Base-by-base conservation (phyloP, 2,888 invertebrate genomes). In the Ochlodes sylvanus region DNA sequence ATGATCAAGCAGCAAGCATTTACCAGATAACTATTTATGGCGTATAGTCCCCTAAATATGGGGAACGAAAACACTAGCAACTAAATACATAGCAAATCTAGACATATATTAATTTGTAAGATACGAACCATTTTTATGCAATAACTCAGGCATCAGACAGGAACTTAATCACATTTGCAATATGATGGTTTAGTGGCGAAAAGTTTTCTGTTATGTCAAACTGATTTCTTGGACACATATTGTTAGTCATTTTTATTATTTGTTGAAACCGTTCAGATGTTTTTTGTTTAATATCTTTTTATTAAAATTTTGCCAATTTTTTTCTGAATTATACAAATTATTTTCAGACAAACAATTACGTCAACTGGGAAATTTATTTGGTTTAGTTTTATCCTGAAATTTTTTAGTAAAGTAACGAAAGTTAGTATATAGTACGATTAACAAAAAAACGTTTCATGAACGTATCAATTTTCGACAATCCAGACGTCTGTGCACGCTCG, bases 61-160 rank as follows among this genome's bases (percentile, higher is more conserved):
- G 17, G 44, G 17, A n/a, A 44, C 27, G 15, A 27, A 44, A 27
- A 17, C n/a, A 47, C 42, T 67, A 67, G 67, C 67, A 67, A 67
- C 61, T 62, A 62, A 67, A 67, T 61, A 67, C 44, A 67, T 56
- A 62, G 61, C 67, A n/a, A 56, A 54, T 44, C 67, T 67, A 67
- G 21, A 64, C 21, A 61, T 62, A 54, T 15, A 62, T 62, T 56
- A 65, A 67, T 62, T 56, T 62, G 56, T 41, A 47, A 50, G 12
- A 68, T 68, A 68, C 68, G 68, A 68, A 68, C 68, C 68, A 68
- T 68, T 68, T 55, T 68, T 68, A 56, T 62, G 55, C 68, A 68
- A 62, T 68, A 61, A 62, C 27, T 68, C 68, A 68, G 68, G 68
- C 68, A 68, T 68, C 62, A 68, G 68, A 56, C 68, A 62, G 68